Evolutionary conservation across 1,140 invertebrate genomes (phyloP), one percentile per base, ranked within the genome.

Genomic region (Macrobrachium nipponense): DNA sequence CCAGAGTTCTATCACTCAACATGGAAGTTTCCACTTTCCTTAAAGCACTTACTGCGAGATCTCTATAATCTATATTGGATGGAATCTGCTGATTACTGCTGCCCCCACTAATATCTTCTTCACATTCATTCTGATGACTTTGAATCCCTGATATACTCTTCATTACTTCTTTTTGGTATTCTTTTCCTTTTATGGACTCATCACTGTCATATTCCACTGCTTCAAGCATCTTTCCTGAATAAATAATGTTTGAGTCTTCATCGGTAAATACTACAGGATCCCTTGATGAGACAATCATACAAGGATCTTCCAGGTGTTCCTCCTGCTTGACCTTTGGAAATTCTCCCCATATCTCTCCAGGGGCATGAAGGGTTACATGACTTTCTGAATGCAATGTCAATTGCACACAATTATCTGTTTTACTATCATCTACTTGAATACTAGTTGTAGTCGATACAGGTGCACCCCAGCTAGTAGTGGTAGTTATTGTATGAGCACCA

Each of bases 401-500:
- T 12, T 86, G 83, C 23, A 86, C 44, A 61, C 83, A 86, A 36
- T 72, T 76, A 36, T 76, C 44, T 10, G 64, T 61, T 36, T 86
- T 43, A 60, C 73, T 66, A 44, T 86, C 83, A 27, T 68, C 44
- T 36, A 86, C 23, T 61, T 86, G 76, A 61, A 86, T 80, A 44
- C 68, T 86, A 44, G 83, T 86, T 20, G 83, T 86, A 11, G 83
- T 72, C 17, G 77, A 79, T 23, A 86, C 62, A 14, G 83, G 83
- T 18, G 76, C 64, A 20, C 83, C 83, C 83, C 83, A 86, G 77
- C 83, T 86, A 8, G 83, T 86, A 61, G 83, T 86, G 76, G 83
- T 86, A 20, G 83, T 86, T n/a, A 86, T 72, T 14, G 83, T 86
- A 77, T 86, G 83, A 27, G 83, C 79, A 27, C 76, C 68, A n/a